phyloP scores from a whole-genome alignment of 2,113 vertebrate species.

The Paralichthys olivaceus region DNA sequence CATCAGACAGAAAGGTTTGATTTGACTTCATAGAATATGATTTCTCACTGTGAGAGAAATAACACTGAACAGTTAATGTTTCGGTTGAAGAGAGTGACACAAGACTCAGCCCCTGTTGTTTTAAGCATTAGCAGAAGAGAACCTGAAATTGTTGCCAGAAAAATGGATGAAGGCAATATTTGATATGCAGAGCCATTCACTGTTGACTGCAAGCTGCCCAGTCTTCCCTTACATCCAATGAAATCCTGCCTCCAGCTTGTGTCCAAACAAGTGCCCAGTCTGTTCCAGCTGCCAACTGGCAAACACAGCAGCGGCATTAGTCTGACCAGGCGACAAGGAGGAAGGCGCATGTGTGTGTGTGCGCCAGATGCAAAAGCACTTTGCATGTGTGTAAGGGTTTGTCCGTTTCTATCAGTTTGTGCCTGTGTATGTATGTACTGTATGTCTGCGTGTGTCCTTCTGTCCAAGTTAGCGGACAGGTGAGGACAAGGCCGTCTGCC shows the following conservation, averaged over 20 bases:
- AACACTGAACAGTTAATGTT: background rate
- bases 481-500: conserved; percentile 17
- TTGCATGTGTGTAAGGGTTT: conserved; percentile 10
- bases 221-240: conserved; percentile 46
- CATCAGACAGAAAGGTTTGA: background rate
- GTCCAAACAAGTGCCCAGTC: conserved; percentile 57
- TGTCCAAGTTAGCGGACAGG: conserved; percentile 12
- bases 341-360: background rate
- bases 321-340: conserved; percentile 48
- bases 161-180: conserved; percentile 63
- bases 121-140: conserved; percentile 39
- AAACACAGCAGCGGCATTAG: conserved; percentile 43
- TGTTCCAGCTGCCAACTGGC: conserved; percentile 61
- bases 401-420: conserved; percentile 29
- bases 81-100: background rate
- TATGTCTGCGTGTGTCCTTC: too few species aligned
- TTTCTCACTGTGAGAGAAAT: background rate
- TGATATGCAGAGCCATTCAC: conserved; percentile 65
- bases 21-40: background rate
- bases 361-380: conserved; percentile 9
- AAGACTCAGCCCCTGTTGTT: conserved; percentile 29
- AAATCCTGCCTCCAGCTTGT: conserved; percentile 63
- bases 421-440: background rate
- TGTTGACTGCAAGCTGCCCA: conserved; percentile 62
- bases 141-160: conserved; percentile 51